Evolutionary conservation across 2,888 invertebrate genomes (phyloP).

Genomic region (Pachycephus smyrnensis): DNA sequence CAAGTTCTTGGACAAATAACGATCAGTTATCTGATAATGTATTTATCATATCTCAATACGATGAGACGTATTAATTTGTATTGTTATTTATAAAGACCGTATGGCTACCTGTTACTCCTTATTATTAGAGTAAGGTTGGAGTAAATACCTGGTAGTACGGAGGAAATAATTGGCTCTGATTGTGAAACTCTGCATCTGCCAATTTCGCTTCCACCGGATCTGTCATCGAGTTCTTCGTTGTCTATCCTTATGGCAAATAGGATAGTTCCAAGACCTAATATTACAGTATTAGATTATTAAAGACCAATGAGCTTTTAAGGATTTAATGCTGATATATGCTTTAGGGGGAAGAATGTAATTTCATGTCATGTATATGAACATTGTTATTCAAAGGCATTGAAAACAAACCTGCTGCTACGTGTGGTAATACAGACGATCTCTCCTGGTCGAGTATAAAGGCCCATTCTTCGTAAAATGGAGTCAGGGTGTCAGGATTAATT

Average conservation of each 20-base stretch:
- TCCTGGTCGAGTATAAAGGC: constrained; percentile 87
- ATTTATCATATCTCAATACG: background rate
- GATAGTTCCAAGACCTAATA: constrained; percentile 84
- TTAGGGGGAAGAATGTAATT: constrained; percentile 15
- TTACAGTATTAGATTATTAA: constrained; percentile 13
- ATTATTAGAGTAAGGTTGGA: background rate
- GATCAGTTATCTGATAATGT: background rate
- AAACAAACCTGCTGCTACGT: constrained; percentile 82
- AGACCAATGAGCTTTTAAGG: background rate
- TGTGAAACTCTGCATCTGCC: constrained; percentile 64
- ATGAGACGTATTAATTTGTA: background rate
- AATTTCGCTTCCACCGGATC: constrained; percentile 67
- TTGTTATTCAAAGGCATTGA: background rate
- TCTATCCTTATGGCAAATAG: constrained; percentile 94
- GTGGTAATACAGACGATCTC: constrained; percentile 81
- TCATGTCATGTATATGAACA: background rate
- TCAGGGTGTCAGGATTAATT: constrained; percentile 45
- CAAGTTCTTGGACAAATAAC: constrained; percentile 5
- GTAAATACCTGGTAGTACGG: constrained; percentile 72
- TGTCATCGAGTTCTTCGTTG: constrained; percentile 82
- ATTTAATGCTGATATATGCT: constrained; percentile 48
- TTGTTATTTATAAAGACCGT: background rate
- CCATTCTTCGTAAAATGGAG: constrained; percentile 82
- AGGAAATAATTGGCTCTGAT: constrained; percentile 79
- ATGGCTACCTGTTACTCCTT: no score